These are phyloP conservation scores for Physeter macrocephalus DNA, from an alignment of 2,113 vertebrate genomes.

Conservation along the genomic window DNA sequence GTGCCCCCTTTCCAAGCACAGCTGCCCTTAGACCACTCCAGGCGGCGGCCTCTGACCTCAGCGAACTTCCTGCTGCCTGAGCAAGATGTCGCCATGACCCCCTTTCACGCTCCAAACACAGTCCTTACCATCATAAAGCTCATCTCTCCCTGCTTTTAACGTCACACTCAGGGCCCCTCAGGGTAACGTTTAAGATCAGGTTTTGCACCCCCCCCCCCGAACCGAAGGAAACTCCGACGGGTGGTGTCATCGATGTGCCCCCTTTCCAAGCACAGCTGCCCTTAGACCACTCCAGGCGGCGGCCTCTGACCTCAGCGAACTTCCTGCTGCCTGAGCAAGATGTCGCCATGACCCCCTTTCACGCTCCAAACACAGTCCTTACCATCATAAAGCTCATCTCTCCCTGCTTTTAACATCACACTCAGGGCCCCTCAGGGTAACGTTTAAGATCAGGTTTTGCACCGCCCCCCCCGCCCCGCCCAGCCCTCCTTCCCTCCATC, in stretches of 20 bases:
- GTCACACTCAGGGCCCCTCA: not conserved
- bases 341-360: not conserved
- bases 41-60: not conserved
- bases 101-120: not conserved
- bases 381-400: not conserved
- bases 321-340: not conserved
- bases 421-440: not conserved
- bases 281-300: no score
- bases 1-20: no score
- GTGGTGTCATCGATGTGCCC: no score
- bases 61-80: not conserved
- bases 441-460: not conserved
- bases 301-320: not conserved
- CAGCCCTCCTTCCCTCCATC: not conserved
- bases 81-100: not conserved
- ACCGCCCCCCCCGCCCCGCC: not conserved
- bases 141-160: not conserved
- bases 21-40: no score
- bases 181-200: not conserved
- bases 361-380: not conserved
- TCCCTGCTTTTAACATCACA: not conserved
- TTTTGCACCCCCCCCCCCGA: not conserved
- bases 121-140: not conserved
- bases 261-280: no score
- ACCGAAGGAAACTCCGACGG: not conserved